Evolutionary conservation across 1,140 invertebrate species (phyloP).

Genomic region (Calephelis virginiensis): DNA sequence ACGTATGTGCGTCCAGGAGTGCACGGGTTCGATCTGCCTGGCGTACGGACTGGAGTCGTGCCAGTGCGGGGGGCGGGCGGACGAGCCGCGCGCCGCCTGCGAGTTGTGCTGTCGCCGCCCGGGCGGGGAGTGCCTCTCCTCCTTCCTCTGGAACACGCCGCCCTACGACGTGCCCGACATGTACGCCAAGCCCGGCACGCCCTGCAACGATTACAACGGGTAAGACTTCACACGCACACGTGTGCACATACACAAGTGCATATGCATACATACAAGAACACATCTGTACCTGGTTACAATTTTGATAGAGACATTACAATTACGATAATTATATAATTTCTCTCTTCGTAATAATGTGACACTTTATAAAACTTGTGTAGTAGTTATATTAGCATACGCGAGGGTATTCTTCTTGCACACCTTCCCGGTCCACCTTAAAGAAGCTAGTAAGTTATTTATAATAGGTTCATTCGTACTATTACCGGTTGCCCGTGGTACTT

Average conservation of each 20-base stretch:
- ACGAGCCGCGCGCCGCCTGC: constrained; percentile 90
- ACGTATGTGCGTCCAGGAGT: constrained; percentile 45
- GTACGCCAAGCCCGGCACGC: constrained; percentile 95
- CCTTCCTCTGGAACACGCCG: constrained; percentile 92
- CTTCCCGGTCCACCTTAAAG: too few species aligned
- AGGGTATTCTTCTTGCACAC: too few species aligned
- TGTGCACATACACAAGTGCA: not conserved
- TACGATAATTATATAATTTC: too few species aligned
- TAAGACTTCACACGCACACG: constrained; percentile 32
- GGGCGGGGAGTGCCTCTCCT: constrained; percentile 91
- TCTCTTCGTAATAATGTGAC: too few species aligned
- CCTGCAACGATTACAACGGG: constrained; percentile 98
- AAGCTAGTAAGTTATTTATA: too few species aligned
- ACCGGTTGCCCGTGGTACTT: too few species aligned
- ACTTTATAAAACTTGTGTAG: too few species aligned
- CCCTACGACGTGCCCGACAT: constrained; percentile 95
- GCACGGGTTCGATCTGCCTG: constrained; percentile 69
- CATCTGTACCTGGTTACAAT: too few species aligned
- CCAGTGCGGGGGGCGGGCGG: constrained; percentile 89
- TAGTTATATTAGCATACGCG: too few species aligned
- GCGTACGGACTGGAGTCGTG: constrained; percentile 96
- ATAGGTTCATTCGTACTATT: too few species aligned
- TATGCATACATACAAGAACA: too few species aligned
- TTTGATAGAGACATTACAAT: too few species aligned
- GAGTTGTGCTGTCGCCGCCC: constrained; percentile 94